phyloP scores from a whole-genome alignment of 2,113 vertebrate genomes.

The Canis aureus region DNA sequence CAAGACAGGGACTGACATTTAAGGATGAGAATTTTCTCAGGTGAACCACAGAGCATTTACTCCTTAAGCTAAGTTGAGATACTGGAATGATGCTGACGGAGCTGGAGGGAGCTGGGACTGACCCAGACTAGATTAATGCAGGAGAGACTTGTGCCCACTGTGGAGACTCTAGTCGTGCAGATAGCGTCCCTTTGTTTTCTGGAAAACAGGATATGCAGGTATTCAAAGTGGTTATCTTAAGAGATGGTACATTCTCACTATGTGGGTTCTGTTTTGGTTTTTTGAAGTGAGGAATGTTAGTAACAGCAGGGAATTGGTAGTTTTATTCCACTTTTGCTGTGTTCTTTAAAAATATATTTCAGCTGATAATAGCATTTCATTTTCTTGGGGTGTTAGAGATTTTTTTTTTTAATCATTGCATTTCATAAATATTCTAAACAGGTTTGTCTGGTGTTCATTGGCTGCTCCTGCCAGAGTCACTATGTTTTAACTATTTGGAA shows the following conservation, averaged over 20 bases:
- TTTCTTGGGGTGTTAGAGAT: conserved; percentile 58
- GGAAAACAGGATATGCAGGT: background rate
- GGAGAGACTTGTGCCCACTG: background rate
- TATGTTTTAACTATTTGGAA: conserved; percentile 61
- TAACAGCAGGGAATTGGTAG: conserved; percentile 9
- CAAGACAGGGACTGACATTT: conserved; percentile 17
- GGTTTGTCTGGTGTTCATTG: conserved; percentile 57
- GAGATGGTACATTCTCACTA: background rate
- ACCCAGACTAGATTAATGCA: background rate
- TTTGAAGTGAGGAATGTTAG: conserved; percentile 23
- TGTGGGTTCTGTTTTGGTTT: background rate
- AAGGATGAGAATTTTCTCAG: conserved; percentile 33
- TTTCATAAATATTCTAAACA: conserved; percentile 64
- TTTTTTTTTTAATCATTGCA: conserved; percentile 35
- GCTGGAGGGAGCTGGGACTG: background rate
- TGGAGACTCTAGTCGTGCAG: background rate
- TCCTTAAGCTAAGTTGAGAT: conserved; percentile 17
- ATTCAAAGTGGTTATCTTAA: conserved; percentile 26
- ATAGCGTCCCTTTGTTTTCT: conserved; percentile 32
- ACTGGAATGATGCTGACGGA: background rate
- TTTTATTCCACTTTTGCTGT: conserved; percentile 56
- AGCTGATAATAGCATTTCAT: conserved; percentile 40
- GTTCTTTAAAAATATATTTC: conserved; percentile 50
- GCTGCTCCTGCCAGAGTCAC: conserved; percentile 45
- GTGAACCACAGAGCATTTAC: background rate